phyloP scores from a whole-genome alignment of 2,113 vertebrate genomes.

The Coptodon rendalli region DNA sequence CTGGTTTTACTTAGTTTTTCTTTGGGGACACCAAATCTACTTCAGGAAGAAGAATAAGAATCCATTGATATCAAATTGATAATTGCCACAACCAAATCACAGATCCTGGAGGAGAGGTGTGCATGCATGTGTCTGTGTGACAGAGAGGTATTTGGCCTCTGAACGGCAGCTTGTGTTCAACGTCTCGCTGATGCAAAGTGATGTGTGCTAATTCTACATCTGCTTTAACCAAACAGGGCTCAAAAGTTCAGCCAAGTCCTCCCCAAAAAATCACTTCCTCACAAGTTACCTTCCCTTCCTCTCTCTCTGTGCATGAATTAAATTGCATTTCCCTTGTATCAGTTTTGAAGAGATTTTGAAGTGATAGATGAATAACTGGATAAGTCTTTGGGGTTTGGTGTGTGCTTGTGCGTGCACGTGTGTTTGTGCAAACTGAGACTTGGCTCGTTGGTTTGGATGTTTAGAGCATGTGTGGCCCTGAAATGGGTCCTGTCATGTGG shows the following conservation, averaged over 20 bases:
- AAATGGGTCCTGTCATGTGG: conserved; percentile 56
- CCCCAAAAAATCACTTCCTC: conserved; percentile 13
- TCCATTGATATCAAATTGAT: conserved; percentile 44
- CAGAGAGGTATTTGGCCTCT: conserved; percentile 43
- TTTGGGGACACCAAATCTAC: background rate
- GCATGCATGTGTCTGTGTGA: conserved; percentile 33
- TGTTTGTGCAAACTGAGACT: conserved; percentile 18
- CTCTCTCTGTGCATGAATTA: background rate
- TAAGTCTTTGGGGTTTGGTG: conserved; percentile 27
- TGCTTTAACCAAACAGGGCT: conserved; percentile 63
- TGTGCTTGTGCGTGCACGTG: background rate
- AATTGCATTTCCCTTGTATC: conserved; percentile 9
- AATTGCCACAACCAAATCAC: conserved; percentile 28
- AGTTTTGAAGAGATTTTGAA: conserved; percentile 18
- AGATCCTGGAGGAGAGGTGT: conserved; percentile 22
- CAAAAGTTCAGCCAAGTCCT: conserved; percentile 58
- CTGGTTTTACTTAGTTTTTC: background rate
- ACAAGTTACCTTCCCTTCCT: background rate
- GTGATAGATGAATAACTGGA: conserved; percentile 42
- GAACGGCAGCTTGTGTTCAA: conserved; percentile 53
- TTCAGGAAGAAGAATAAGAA: background rate
- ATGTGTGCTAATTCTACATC: conserved; percentile 72
- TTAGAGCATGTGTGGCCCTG: conserved; percentile 46
- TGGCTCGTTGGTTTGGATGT: conserved; percentile 47
- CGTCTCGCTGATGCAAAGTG: conserved; percentile 67